Evolutionary conservation across 2,888 invertebrate species (phyloP).

Genomic region (Drosophila anomelani): DNA sequence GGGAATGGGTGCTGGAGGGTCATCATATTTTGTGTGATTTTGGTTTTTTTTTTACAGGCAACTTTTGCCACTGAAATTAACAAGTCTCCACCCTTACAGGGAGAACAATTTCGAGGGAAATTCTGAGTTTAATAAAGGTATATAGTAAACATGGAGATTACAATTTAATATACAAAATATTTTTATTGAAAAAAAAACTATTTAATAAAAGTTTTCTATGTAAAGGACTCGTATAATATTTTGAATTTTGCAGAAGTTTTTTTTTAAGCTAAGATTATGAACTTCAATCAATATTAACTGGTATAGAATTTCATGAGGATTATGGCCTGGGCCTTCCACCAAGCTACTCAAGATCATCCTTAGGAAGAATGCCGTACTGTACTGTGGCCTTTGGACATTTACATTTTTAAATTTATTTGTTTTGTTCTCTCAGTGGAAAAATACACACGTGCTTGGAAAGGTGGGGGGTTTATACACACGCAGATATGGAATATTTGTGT

Average conservation of each 20-base stretch:
- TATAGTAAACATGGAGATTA: neutral
- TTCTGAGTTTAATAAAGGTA: too few species aligned
- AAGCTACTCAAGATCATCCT: too few species aligned
- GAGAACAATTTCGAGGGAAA: neutral
- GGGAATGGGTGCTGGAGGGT: slow-evolving; percentile 41
- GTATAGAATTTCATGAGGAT: too few species aligned
- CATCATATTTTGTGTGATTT: slow-evolving; percentile 72
- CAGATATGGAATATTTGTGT: slow-evolving; percentile 32
- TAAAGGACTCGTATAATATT: too few species aligned
- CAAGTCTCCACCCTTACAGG: slow-evolving; percentile 48
- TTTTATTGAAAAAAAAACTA: too few species aligned
- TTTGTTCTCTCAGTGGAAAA: neutral
- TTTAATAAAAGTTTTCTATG: too few species aligned
- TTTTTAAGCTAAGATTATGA: too few species aligned
- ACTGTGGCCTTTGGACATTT: too few species aligned
- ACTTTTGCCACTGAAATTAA: slow-evolving; percentile 76
- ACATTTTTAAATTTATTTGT: neutral
- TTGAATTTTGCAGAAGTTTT: too few species aligned
- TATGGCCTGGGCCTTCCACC: too few species aligned
- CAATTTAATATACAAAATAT: neutral
- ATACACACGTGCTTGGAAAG: neutral
- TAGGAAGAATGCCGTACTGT: too few species aligned
- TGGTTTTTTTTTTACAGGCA: slow-evolving; percentile 44
- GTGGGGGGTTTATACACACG: slow-evolving; percentile 1
- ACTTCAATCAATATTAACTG: too few species aligned